Conservation (phyloP, 2,888 invertebrate species). For the Caenorhabditis auriculariae region DNA sequence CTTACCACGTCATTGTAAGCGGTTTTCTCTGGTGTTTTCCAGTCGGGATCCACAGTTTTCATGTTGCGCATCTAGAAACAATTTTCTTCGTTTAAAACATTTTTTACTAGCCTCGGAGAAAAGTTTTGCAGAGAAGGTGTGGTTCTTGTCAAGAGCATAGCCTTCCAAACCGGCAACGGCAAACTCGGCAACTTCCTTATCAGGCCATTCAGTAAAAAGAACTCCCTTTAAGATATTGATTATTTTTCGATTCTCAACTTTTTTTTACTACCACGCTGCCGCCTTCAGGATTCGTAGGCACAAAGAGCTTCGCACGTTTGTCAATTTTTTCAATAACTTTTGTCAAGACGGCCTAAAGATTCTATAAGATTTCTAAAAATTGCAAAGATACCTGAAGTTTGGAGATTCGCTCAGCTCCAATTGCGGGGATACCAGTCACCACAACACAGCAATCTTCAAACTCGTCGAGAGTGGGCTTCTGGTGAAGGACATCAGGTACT, state of each 20-base stretch:
- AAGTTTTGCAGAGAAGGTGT: constrained; percentile 85
- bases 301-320: constrained; percentile 82
- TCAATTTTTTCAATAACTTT: constrained; percentile 78
- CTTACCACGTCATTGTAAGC: constrained; percentile 75
- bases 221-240: constrained; percentile 57
- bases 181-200: constrained; percentile 69
- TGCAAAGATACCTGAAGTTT: constrained; percentile 73
- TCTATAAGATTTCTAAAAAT: too few species aligned
- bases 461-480: constrained; percentile 89
- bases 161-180: constrained; percentile 86
- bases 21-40: constrained; percentile 86
- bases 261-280: constrained; percentile 69
- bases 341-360: constrained; percentile 19
- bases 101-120: constrained; percentile 87
- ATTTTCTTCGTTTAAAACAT: constrained; percentile 75
- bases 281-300: constrained; percentile 81
- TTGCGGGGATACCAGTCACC: constrained; percentile 92
- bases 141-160: constrained; percentile 91
- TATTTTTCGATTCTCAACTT: too few species aligned
- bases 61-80: constrained; percentile 69
- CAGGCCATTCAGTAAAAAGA: constrained; percentile 53
- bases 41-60: constrained; percentile 84
- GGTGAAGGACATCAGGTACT: constrained; percentile 83
- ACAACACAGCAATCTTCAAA: constrained; percentile 93
- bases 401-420: constrained; percentile 83